Evolutionary conservation across 2,113 vertebrate species (phyloP).

Genomic region (rat (Rattus norvegicus)): DNA sequence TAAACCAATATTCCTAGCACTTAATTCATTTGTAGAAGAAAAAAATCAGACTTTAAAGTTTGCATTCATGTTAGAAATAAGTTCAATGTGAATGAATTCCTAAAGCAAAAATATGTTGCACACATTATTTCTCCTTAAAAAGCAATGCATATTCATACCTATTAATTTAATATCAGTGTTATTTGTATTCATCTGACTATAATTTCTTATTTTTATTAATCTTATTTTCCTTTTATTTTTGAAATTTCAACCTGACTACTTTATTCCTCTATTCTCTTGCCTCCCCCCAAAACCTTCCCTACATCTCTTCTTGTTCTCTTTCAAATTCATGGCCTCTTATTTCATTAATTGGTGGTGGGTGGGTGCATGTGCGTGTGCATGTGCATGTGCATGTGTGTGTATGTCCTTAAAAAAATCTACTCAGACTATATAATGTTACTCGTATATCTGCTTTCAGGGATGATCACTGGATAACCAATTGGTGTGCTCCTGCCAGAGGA

Average conservation of each 20-base stretch:
- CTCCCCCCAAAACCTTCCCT: background rate
- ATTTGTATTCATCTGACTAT: background rate
- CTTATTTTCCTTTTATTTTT: background rate
- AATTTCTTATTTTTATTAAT: constrained; percentile 17
- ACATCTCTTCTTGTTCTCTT: background rate
- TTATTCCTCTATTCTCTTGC: background rate
- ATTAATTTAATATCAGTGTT: background rate
- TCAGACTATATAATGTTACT: background rate
- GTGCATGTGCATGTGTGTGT: background rate
- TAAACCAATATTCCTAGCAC: background rate
- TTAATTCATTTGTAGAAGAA: background rate
- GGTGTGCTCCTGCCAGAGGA: background rate
- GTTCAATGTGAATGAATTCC: background rate
- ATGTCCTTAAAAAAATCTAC: background rate
- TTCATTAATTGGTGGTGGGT: background rate
- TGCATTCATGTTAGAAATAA: background rate
- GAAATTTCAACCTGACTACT: background rate
- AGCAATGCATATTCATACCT: background rate
- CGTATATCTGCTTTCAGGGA: background rate
- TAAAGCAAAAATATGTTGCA: background rate
- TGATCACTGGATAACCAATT: background rate
- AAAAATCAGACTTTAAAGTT: background rate
- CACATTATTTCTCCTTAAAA: constrained; percentile 13
- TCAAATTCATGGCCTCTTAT: background rate
- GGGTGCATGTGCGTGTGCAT: background rate